Conservation (phyloP, 2,113 vertebrate species). For the Tylochromis polylepis region DNA sequence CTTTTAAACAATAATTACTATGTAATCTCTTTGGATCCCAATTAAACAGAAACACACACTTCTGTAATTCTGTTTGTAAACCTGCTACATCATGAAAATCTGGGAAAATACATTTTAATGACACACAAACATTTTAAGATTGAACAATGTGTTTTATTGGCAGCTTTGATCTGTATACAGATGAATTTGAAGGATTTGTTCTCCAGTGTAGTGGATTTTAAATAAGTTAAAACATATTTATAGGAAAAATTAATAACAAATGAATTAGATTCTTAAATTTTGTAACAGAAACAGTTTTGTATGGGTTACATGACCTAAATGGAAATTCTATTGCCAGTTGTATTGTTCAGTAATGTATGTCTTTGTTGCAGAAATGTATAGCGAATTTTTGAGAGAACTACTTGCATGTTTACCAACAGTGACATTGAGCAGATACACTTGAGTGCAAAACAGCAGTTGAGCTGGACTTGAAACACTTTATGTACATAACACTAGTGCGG, state of each 20-base stretch:
- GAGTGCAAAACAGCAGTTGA: not conserved
- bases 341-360: constrained; percentile 39
- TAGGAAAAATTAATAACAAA: not conserved
- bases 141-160: constrained; percentile 49
- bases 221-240: constrained; percentile 37
- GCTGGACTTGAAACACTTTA: not conserved
- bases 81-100: not conserved
- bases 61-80: not conserved
- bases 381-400: not conserved
- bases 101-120: not conserved
- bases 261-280: not conserved
- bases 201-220: not conserved
- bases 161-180: not conserved
- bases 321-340: not conserved
- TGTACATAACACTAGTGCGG: not conserved
- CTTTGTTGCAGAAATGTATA: not conserved
- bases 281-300: not conserved
- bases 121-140: not conserved
- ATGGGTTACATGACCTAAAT: not conserved
- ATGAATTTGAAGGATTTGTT: not conserved
- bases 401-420: not conserved
- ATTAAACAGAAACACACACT: constrained; percentile 10
- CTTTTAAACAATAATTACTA: constrained; percentile 17
- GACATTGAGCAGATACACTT: not conserved
- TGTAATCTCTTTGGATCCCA: constrained; percentile 17